Conservation (phyloP, 2,113 vertebrate genomes). For the Natator depressus region DNA sequence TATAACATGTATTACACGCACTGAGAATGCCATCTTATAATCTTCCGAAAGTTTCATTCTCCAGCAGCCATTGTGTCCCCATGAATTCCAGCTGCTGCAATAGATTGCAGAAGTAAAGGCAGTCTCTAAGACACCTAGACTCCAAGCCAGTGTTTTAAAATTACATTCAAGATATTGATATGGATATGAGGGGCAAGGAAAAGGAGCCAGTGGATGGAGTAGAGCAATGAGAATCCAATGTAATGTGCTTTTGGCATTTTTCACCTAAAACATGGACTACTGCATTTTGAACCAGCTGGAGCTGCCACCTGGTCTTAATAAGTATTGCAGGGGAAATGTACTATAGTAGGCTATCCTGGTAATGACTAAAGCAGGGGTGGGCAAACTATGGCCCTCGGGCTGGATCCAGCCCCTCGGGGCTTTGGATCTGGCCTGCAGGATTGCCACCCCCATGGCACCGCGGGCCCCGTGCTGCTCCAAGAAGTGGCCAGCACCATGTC, state of each 20-base stretch:
- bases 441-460: too few relatives aligned
- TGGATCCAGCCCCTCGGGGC: too few relatives aligned
- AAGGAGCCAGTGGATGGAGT: background rate
- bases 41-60: background rate
- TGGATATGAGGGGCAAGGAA: fast-evolving
- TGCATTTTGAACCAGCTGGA: background rate
- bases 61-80: background rate
- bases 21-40: background rate
- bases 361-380: background rate
- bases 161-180: background rate
- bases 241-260: background rate
- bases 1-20: background rate
- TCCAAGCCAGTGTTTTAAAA: background rate
- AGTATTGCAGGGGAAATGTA: background rate
- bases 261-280: background rate
- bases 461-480: too few relatives aligned
- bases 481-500: too few relatives aligned
- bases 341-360: background rate
- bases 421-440: too few relatives aligned
- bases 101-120: background rate
- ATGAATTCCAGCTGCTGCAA: background rate
- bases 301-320: background rate
- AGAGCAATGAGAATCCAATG: background rate
- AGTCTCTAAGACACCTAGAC: background rate
- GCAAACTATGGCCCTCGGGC: too few relatives aligned